phyloP scores from a whole-genome alignment of 2,888 invertebrate genomes.

The Mechanitis mazaeus region DNA sequence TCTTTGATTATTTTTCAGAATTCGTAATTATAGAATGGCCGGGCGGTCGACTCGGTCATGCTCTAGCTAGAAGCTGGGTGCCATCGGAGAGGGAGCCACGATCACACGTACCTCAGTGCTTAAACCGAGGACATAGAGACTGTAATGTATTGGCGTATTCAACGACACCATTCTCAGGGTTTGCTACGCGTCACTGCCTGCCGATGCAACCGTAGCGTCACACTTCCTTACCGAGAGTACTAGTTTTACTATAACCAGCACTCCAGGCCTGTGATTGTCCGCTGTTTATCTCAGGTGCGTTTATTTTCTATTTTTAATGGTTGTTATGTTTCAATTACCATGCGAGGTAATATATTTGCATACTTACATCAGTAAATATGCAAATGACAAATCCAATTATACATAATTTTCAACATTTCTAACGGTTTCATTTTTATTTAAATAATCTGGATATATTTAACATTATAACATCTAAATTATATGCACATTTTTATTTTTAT shows the following conservation, averaged over 20 bases:
- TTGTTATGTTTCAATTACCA: neutral
- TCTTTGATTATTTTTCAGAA: slow-evolving; percentile 10
- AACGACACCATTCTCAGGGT: slow-evolving; percentile 45
- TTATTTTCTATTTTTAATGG: slow-evolving; percentile 7
- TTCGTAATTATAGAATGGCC: slow-evolving; percentile 30
- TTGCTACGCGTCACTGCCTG: slow-evolving; percentile 51
- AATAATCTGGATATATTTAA: too few species aligned
- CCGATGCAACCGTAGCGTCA: slow-evolving; percentile 32
- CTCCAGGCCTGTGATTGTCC: slow-evolving; percentile 15
- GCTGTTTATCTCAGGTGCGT: slow-evolving; percentile 13
- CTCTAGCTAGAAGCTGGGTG: slow-evolving; percentile 26
- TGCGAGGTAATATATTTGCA: neutral
- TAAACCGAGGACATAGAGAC: slow-evolving; percentile 20
- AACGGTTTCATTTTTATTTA: too few species aligned
- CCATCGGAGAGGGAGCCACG: slow-evolving; percentile 22
- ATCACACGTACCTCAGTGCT: slow-evolving; percentile 14
- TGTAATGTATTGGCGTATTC: slow-evolving; percentile 20
- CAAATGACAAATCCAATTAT: too few species aligned
- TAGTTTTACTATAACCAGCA: slow-evolving; percentile 22
- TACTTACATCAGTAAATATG: too few species aligned
- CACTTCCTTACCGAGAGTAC: slow-evolving; percentile 30
- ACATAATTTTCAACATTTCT: too few species aligned
- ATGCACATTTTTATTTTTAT: too few species aligned
- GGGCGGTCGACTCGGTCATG: slow-evolving; percentile 32
- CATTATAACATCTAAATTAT: too few species aligned